phyloP scores from a whole-genome alignment of 1,140 invertebrate species.

The Araneus ventricosus region DNA sequence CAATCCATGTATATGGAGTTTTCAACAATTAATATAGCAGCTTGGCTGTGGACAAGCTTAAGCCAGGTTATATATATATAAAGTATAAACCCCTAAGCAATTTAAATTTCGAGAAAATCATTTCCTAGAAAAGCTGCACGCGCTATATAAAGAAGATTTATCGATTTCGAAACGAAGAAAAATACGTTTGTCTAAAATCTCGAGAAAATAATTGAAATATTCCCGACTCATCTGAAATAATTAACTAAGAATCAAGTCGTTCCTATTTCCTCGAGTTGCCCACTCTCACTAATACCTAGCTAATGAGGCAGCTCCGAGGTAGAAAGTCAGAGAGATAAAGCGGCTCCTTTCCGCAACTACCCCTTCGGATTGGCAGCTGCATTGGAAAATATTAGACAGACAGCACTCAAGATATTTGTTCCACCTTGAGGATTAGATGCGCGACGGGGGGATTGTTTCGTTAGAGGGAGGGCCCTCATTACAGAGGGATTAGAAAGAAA shows the following conservation, averaged over 20 bases:
- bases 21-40: no score
- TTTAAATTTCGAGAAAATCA: no score
- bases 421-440: conserved; percentile 31
- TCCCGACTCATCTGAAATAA: conserved; percentile 16
- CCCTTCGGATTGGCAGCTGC: conserved; percentile 11
- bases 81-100: no score
- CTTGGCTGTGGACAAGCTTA: no score
- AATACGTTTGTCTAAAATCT: neutral
- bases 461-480: conserved; percentile 21
- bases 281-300: conserved; percentile 8
- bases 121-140: neutral
- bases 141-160: neutral
- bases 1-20: no score
- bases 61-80: no score
- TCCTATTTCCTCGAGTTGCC: neutral
- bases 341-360: neutral
- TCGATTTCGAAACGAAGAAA: neutral
- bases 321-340: conserved; percentile 10
- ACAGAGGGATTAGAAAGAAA: conserved; percentile 30
- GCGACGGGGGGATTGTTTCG: neutral
- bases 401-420: neutral
- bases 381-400: conserved; percentile 37
- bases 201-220: conserved; percentile 5
- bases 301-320: conserved; percentile 16
- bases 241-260: conserved; percentile 17